Evolutionary conservation across 1,140 invertebrate species (phyloP).

Genomic region (Ridgeia piscesae): DNA sequence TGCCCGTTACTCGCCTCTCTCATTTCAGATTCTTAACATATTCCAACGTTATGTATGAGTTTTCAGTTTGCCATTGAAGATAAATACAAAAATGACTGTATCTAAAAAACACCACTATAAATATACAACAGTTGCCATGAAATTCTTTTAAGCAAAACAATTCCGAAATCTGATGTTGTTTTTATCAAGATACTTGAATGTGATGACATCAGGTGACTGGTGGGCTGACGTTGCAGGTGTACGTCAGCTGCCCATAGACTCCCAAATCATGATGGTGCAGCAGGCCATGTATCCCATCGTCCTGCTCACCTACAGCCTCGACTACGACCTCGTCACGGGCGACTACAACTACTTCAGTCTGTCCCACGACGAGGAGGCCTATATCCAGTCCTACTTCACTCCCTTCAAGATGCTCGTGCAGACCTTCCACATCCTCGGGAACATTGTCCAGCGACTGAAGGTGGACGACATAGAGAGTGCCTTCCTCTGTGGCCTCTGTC

Average conservation of each 20-base stretch:
- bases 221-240: constrained; percentile 36
- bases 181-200: not conserved
- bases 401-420: constrained; percentile 34
- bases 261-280: constrained; percentile 41
- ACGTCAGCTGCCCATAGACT: constrained; percentile 34
- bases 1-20: no score
- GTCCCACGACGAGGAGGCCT: constrained; percentile 32
- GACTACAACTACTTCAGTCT: constrained; percentile 46
- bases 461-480: not conserved
- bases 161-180: no score
- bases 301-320: constrained; percentile 35
- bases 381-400: constrained; percentile 37
- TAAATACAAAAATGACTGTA: no score
- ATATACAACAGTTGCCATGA: no score
- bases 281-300: constrained; percentile 40
- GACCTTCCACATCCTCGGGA: constrained; percentile 39
- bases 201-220: not conserved
- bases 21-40: no score
- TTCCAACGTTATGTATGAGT: no score
- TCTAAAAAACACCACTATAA: no score
- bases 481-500: constrained; percentile 1
- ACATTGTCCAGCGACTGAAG: not conserved
- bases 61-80: no score
- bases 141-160: no score
- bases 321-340: constrained; percentile 36